Conservation (phyloP, 2,797 vertebrate genomes). For the Salmo trutta region DNA sequence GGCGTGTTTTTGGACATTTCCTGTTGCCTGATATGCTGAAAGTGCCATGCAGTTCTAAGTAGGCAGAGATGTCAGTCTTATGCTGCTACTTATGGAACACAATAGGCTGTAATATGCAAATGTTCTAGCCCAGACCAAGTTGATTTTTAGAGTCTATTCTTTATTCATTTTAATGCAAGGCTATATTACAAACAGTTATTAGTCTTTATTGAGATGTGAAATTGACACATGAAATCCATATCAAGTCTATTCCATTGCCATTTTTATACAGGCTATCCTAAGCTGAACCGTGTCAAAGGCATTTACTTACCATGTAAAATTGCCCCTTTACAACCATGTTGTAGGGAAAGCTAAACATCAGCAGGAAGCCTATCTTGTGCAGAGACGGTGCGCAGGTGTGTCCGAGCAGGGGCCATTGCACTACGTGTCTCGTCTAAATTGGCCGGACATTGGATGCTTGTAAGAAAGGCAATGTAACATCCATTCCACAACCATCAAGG, state of each 20-base stretch:
- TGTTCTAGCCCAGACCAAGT: background rate
- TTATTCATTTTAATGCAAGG: background rate
- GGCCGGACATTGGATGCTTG: background rate
- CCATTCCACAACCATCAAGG: conserved; percentile 6
- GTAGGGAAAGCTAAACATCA: background rate
- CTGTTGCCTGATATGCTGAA: background rate
- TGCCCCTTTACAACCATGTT: background rate
- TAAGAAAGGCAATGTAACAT: conserved; percentile 6
- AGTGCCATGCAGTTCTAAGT: conserved; percentile 14
- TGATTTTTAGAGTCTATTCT: background rate
- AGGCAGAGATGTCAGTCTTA: conserved; percentile 1
- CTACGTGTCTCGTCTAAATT: background rate
- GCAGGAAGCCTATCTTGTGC: background rate
- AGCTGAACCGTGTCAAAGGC: background rate
- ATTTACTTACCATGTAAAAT: background rate
- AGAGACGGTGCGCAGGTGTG: conserved; percentile 14
- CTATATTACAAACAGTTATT: background rate
- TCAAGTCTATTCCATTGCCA: background rate
- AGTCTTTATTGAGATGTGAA: background rate
- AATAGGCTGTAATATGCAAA: background rate
- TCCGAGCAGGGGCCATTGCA: background rate
- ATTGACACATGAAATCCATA: background rate
- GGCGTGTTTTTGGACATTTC: background rate
- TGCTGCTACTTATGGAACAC: background rate
- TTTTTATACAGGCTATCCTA: background rate